These are phyloP conservation scores for Galagoides demidoff DNA, from an alignment of 2,797 vertebrate genomes.

Conservation along the genomic window DNA sequence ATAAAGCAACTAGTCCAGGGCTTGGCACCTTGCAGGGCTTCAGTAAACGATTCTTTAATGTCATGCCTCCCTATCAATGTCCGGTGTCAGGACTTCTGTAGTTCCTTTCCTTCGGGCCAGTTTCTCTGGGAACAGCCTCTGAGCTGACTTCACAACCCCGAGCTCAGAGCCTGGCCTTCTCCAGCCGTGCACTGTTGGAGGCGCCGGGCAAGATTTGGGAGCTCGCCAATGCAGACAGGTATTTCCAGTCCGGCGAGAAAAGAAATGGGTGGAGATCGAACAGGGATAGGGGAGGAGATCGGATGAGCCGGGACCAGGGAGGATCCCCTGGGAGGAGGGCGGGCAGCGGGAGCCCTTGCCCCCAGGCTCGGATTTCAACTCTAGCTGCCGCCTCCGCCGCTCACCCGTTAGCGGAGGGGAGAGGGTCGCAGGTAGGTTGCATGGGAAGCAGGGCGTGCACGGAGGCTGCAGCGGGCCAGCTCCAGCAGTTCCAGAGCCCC, in stretches of 20 bases:
- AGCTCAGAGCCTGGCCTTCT: not conserved
- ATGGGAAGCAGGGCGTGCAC: not conserved
- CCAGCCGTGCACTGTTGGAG: not conserved
- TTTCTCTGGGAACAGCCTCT: not conserved
- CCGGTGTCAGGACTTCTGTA: not conserved
- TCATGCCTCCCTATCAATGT: not conserved
- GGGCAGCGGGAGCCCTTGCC: not conserved
- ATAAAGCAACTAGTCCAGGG: not conserved
- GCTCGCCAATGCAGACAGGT: slow-evolving; percentile 74
- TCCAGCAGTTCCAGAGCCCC: not conserved
- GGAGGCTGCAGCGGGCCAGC: not conserved
- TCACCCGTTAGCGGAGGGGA: not conserved
- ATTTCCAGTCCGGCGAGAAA: slow-evolving; percentile 78
- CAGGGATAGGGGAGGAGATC: not conserved
- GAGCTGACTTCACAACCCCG: not conserved
- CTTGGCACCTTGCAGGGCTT: not conserved
- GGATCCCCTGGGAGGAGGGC: slow-evolving; percentile 61
- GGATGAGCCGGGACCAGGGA: not conserved
- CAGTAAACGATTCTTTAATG: not conserved
- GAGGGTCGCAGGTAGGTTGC: not conserved
- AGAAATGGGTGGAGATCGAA: slow-evolving; percentile 38
- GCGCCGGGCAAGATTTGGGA: slow-evolving; percentile 50
- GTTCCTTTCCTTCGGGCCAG: not conserved
- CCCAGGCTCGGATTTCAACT: slow-evolving; percentile 60
- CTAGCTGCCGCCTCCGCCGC: not conserved